phyloP scores from a whole-genome alignment of 2,888 invertebrate species.

The Pteria penguin region DNA sequence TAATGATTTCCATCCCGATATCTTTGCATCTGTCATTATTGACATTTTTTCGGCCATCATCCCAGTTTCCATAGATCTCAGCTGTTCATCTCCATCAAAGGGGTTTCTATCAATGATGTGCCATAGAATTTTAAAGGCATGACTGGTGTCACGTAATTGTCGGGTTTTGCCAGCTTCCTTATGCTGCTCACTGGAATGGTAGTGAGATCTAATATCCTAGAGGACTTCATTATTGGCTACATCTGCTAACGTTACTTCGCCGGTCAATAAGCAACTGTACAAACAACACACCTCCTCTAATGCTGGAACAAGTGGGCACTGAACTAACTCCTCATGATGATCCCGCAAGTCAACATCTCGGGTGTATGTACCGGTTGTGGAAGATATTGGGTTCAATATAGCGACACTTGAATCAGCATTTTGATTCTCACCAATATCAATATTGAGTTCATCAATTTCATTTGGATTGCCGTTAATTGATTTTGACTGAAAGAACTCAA shows the following conservation, averaged over 20 bases:
- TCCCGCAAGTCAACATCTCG: no score
- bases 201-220: slow-evolving; percentile 36
- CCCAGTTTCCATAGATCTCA: slow-evolving; percentile 58
- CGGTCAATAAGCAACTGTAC: background rate
- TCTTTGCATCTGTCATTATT: slow-evolving; percentile 4
- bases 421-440: no score
- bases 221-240: background rate
- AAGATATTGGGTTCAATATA: no score
- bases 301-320: no score
- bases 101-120: slow-evolving; percentile 49
- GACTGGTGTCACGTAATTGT: slow-evolving; percentile 43
- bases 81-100: slow-evolving; percentile 39
- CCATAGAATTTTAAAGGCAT: slow-evolving; percentile 34
- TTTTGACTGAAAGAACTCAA: no score
- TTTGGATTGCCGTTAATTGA: no score
- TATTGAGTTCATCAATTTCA: no score
- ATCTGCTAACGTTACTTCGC: background rate
- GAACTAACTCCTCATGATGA: no score
- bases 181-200: slow-evolving; percentile 46
- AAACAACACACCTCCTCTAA: background rate
- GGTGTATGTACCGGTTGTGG: no score
- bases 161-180: slow-evolving; percentile 37
- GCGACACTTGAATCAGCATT: no score
- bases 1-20: background rate
- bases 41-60: background rate